Evolutionary conservation across 2,888 invertebrate species (phyloP).

Genomic region (Nasonia oneida): DNA sequence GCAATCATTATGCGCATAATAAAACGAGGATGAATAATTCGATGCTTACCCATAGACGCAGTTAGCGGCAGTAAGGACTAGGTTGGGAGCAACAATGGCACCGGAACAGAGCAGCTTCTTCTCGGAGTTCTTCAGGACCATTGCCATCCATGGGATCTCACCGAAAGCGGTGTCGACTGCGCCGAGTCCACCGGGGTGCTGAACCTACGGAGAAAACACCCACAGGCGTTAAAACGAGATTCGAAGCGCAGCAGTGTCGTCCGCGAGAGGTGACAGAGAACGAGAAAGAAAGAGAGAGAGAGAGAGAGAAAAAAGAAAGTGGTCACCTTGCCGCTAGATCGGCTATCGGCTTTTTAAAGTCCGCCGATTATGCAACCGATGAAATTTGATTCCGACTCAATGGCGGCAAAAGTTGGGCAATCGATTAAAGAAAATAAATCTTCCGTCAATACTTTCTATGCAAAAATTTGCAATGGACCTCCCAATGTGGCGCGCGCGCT

Average conservation of each 20-base stretch:
- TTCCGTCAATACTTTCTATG: constrained; percentile 49
- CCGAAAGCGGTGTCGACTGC: constrained; percentile 85
- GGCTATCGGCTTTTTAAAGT: constrained; percentile 26
- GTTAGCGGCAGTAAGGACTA: constrained; percentile 89
- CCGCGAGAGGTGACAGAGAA: constrained; percentile 15
- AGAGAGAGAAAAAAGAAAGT: constrained; percentile 58
- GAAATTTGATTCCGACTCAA: constrained; percentile 47
- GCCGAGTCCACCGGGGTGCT: constrained; percentile 67
- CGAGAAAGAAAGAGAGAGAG: constrained; percentile 31
- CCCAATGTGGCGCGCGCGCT: background rate
- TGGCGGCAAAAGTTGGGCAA: constrained; percentile 25
- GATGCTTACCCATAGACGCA: constrained; percentile 87
- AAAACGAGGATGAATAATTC: background rate
- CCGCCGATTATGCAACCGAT: constrained; percentile 36
- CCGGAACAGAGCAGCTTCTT: constrained; percentile 89
- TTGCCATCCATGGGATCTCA: constrained; percentile 93
- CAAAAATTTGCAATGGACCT: constrained; percentile 38
- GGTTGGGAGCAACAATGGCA: constrained; percentile 87
- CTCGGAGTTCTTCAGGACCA: constrained; percentile 87
- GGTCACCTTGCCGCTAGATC: constrained; percentile 32
- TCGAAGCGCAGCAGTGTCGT: background rate
- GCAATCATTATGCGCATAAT: background rate
- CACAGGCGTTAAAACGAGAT: constrained; percentile 35
- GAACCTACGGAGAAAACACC: constrained; percentile 66
- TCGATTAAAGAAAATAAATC: constrained; percentile 36